Base-by-base conservation (phyloP, 2,888 invertebrate species). In the Ophioninae sp. region DNA sequence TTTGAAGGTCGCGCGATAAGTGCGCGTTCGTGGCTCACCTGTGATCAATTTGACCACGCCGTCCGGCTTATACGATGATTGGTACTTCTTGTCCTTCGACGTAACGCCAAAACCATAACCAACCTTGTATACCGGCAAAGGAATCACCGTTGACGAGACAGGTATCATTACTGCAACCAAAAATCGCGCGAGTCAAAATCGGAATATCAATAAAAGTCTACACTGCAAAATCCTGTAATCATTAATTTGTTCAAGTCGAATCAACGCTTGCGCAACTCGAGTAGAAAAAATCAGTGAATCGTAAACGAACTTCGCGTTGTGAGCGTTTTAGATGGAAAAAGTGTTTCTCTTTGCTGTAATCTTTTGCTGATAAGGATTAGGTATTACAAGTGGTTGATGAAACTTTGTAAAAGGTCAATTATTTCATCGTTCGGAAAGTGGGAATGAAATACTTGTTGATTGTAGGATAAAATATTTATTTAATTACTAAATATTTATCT, bases 61-160 rank as follows among this genome's bases (percentile, higher is more conserved):
- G 62, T 91, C 90, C 13, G 91, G 91, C 79, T 91, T 92, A 82
- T 88, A 89, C 6, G 88, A 87, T 0, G 89, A 87, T 76, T 91
- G 90, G 20, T 89, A 76, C 65, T 92, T 91, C 30, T 91, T 91
- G 76, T 90, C 88, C 75, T 92, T 92, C 20, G 90, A 87, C 68
- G 86, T 67, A 65, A 91, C 88, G 56, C 89, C 94, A 75, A 94
- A 90, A 6, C 94, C 94, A 86, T 94, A 94, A 86, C 94, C 94
- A 7, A 95, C 94, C 91, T 95, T 94, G 88, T 95, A 95, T 62
- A 94, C 94, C 2, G 95, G 94, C 56, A 95, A 89, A 2, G 95
- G 95, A 86, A 95, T 95, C 7, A 95, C 95, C 17, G 95, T 95
- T 3, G 95, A 95, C 0, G 95, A 95, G n/a, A 95, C 94, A 8